Conservation (phyloP, 2,888 invertebrate species). For the Amiota communis region DNA sequence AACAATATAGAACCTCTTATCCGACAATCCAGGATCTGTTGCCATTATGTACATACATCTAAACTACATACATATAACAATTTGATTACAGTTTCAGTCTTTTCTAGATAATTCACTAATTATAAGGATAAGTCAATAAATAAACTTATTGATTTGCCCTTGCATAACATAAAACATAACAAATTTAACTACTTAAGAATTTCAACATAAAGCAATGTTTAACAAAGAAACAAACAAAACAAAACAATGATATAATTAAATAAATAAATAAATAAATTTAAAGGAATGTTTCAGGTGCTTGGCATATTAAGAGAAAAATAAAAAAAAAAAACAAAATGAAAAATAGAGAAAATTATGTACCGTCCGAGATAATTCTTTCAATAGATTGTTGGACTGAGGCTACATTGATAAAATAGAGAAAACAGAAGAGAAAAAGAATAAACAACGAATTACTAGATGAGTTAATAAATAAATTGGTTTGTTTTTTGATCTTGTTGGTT, state of each 20-base stretch:
- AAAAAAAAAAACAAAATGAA: conserved; percentile 51
- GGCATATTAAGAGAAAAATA: conserved; percentile 23
- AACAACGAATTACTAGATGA: conserved; percentile 68
- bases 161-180: neutral
- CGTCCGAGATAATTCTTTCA: conserved; percentile 74
- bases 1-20: too few species aligned
- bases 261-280: conserved; percentile 38
- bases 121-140: too few species aligned
- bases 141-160: too few species aligned
- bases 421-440: conserved; percentile 69
- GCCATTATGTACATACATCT: too few species aligned
- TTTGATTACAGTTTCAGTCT: too few species aligned
- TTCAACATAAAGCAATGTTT: conserved; percentile 15
- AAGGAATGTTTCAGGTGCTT: conserved; percentile 38
- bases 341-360: conserved; percentile 68
- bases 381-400: conserved; percentile 77
- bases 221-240: conserved; percentile 34
- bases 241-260: conserved; percentile 29
- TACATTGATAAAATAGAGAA: conserved; percentile 71
- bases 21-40: too few species aligned
- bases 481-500: conserved; percentile 25
- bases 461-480: conserved; percentile 49
- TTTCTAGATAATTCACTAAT: too few species aligned
- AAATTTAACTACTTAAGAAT: conserved; percentile 8
- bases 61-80: too few species aligned